Base-by-base conservation (phyloP, 2,797 vertebrate genomes). In the Myoxocephalus aenaeus region DNA sequence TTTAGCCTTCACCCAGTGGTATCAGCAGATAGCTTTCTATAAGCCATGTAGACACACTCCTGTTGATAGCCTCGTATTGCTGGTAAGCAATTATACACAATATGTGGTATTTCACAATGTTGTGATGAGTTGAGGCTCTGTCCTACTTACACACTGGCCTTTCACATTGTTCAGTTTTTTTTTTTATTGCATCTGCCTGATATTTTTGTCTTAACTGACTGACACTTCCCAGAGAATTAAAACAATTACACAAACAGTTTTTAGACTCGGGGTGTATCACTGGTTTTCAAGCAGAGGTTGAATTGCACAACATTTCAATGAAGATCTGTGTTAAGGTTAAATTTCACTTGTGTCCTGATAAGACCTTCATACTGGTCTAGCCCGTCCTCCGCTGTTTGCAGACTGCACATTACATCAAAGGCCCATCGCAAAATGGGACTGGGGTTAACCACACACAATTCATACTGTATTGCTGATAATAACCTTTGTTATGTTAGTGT, bases 381-480 rank as follows among this genome's bases (percentile, higher is more conserved):
- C 65, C 64, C 48, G 63, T 61, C 32, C 36, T 68, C 73, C 38
- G 10, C 59, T 83, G 18, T 86, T 85, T 84, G 63, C 81, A 65
- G 72, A 72, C 75, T 1, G 7, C 56, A 42, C 38, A 32, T 75
- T 61, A 67, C 87, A 85, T 92, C 89, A 92, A 84, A 93, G 83
- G 40, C 73, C 63, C 81, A 73, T 86, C 64, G 40, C 36, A 77
- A 79, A 73, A 63, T 0, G 2, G 51, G 76, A 82, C 75, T 80
- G 27, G 57, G 76, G 82, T 83, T 85, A 83, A 84, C 70, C 76
- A 90, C 61, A 86, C 71, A 86, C 59, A 68, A 74, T 84, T 59
- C 32, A 51, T n/a, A 69, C 65, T 65, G 59, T 72, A 79, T 63
- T 62, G 40, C 85, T 61, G 86, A 86, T 86, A 77, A 82, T 5